Base-by-base conservation (phyloP, 2,888 invertebrate species). In the Eupeodes latifasciatus region DNA sequence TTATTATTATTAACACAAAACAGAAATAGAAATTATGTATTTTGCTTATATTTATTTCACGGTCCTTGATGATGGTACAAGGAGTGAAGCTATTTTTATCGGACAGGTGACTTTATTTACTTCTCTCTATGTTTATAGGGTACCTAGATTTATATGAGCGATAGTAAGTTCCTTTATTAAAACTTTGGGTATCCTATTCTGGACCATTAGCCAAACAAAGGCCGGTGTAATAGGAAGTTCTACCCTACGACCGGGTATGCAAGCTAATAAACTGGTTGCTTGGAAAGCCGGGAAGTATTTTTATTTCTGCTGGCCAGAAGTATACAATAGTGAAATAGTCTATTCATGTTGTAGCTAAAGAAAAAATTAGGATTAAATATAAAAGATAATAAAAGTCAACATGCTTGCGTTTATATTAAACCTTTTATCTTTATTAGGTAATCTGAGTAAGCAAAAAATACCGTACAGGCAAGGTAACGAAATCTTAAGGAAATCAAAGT, bases 401-500 rank as follows among this genome's bases (percentile, higher is more conserved):
- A 44, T 14, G 64, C 14, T 47, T 64, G 47, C 47, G 19, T 6
- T 27, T 14, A 47, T 14, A 64, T 64, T 64, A 47, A 64, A 64
- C 44, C 64, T 64, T 64, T 64, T 47, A 44, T 64, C 64, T 19
- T 64, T 64, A 64, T 64, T 64, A 64, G 12, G 44, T 64, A 19
- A 64, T 47, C 16, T 19, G 19, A 47, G 11, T 40, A 40, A 44
- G 3, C 44, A 44, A 64, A 7, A 27, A 7, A 1, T 19, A 44
- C 19, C 5, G 40, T 36, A 11, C 0, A 47, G 12, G 14, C 1
- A 44, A 44, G 2, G 19, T 44, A 19, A 44, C 1, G 11, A 9
- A 47, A 47, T 47, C 10, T 11, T 19, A 57, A 0, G 12, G 11
- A 57, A 57, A 11, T 4, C 10, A 55, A 55, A 19, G 19, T 19